Percentiles rank a stretch among this genome's conserved stretches.
phyloP scores from a whole-genome alignment of 2,797 vertebrate genomes.

The Myotis pilosus region DNA sequence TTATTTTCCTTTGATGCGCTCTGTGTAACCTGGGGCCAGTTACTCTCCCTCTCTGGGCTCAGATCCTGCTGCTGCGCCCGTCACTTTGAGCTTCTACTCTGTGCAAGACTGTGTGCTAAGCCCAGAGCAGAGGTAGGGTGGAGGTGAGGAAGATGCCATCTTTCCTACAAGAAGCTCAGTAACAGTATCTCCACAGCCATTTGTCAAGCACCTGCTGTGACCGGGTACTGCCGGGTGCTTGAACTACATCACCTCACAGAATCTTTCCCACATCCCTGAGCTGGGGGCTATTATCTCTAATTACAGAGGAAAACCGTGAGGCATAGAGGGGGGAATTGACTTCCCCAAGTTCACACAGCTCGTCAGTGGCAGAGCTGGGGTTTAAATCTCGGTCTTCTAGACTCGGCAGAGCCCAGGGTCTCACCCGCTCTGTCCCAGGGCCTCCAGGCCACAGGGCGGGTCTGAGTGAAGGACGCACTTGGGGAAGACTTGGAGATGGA shows the following conservation, averaged over 20 bases:
- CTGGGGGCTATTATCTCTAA: not conserved
- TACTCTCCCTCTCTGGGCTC: conserved; percentile 12
- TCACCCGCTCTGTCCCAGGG: not conserved
- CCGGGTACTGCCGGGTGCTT: not conserved
- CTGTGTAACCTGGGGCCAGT: not conserved
- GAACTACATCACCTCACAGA: not conserved
- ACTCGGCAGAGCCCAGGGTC: not conserved
- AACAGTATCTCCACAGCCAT: not conserved
- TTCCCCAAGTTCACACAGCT: not conserved
- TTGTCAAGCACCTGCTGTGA: not conserved
- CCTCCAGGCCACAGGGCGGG: not conserved
- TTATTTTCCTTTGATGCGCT: not conserved
- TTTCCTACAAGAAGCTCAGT: not conserved
- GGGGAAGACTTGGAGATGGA: not conserved
- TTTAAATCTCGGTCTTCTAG: not conserved
- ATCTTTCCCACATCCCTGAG: not conserved
- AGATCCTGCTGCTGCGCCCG: not conserved
- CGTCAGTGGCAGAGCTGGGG: not conserved
- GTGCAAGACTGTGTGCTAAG: not conserved
- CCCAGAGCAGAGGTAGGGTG: not conserved
- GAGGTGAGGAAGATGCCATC: not conserved
- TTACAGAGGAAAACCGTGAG: not conserved
- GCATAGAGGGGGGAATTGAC: not conserved
- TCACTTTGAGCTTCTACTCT: not conserved
- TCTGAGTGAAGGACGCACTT: not conserved